Evolutionary conservation across 2,797 vertebrate genomes (phyloP).

Genomic region (Ispidina lecontei): DNA sequence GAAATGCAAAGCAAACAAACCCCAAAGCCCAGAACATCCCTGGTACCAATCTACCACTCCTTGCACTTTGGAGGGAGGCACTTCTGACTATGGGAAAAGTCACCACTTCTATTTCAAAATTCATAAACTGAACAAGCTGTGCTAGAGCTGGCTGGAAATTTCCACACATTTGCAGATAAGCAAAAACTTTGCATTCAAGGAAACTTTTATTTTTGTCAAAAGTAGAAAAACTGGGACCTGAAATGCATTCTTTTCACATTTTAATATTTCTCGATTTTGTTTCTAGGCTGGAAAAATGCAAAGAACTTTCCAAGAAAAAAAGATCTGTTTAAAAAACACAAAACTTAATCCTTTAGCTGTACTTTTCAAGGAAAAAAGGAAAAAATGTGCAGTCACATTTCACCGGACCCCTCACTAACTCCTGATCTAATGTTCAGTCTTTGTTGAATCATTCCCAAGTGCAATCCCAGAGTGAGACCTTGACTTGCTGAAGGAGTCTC

Average conservation of each 20-base stretch:
- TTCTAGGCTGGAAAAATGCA: conserved; percentile 23
- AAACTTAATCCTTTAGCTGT: neutral
- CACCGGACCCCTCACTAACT: neutral
- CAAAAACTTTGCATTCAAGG: neutral
- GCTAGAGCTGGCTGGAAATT: neutral
- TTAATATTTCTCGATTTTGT: neutral
- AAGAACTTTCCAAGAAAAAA: neutral
- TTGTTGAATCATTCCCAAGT: neutral
- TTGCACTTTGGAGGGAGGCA: neutral
- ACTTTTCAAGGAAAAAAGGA: neutral
- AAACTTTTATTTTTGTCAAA: neutral
- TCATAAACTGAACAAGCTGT: neutral
- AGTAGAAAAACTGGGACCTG: neutral
- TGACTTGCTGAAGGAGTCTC: neutral
- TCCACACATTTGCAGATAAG: neutral
- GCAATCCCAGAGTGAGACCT: neutral
- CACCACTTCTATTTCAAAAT: neutral
- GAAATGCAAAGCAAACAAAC: neutral
- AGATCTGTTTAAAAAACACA: neutral
- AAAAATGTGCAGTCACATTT: neutral
- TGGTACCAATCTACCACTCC: conserved; percentile 55
- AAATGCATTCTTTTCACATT: conserved; percentile 9
- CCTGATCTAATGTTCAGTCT: neutral
- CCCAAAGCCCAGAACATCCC: neutral
- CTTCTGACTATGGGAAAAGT: neutral